Base-by-base conservation (phyloP, 2,797 vertebrate species). In the Mycteria americana region DNA sequence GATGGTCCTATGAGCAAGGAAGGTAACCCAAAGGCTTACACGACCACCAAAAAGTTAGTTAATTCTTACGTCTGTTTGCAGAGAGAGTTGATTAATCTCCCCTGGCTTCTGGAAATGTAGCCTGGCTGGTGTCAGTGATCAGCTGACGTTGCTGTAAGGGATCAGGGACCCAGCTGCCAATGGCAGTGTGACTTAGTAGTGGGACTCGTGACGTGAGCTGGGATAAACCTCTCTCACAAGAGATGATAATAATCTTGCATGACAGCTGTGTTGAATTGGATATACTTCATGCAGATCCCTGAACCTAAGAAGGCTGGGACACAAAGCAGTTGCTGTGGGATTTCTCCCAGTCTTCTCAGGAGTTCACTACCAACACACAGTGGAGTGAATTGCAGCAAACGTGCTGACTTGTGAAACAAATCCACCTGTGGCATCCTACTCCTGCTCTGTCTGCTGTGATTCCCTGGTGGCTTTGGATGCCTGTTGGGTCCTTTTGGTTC, bases 1-100 rank as follows among this genome's bases (percentile, higher is more conserved):
- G 17, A 75, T 45, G 15, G 3, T 24, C 35, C 46, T 54, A 3
- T 31, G 13, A 53, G 9, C 6, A 74, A 16, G 1, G 12, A 60
- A 67, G 4, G 31, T 31, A 90, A 62, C 4, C 3, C 9, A 64
- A 60, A 77, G 9, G 7, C 7, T 69, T 57, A 39, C 11, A 30
- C 0, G 3, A 18, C 16, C 12, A 65, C 11, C 8, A 46, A 39
- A 46, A 74, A 6, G 0, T 28, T n/a, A 46, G 22, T 23, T n/a
- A 48, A 30, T 8, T 63, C 33, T 69, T 93, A 9, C 11, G 51
- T 28, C 5, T 0, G 0, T 53, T 91, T 76, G 11, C 27, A 46
- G 24, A 75, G 23, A 46, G 27, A 10, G 2, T 25, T 85, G 4
- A 17, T 56, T 46, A 51, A 39, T 77, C 19, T 85, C 25, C 8